These are phyloP conservation scores for Athrips mouffetella DNA, from an alignment of 2,888 invertebrate species.

Conservation along the genomic window DNA sequence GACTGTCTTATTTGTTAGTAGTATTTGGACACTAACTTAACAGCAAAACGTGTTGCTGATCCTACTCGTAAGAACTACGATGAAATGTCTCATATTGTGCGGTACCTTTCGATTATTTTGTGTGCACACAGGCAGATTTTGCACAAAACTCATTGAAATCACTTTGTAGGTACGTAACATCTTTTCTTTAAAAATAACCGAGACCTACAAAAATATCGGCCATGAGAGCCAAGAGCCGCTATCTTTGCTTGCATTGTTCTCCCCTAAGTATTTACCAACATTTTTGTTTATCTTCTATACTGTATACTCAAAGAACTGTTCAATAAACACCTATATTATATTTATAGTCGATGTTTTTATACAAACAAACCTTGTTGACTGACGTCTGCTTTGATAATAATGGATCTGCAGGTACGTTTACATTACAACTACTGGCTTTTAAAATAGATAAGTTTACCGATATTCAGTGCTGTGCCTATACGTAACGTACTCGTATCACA, in stretches of 20 bases:
- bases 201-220: conserved; percentile 20
- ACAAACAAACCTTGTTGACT: conserved; percentile 22
- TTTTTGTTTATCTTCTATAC: conserved; percentile 41
- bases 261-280: conserved; percentile 60
- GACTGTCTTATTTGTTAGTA: too few relatives aligned
- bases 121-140: too few relatives aligned
- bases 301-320: conserved; percentile 36
- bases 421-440: conserved; percentile 2
- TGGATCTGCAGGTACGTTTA: too few relatives aligned
- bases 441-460: conserved; percentile 5
- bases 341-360: conserved; percentile 31
- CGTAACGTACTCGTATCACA: too few relatives aligned
- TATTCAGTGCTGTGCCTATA: not conserved
- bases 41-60: too few relatives aligned
- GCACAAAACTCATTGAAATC: too few relatives aligned
- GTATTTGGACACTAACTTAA: too few relatives aligned
- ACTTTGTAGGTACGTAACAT: too few relatives aligned
- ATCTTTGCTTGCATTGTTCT: conserved; percentile 59
- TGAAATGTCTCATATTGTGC: too few relatives aligned
- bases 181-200: too few relatives aligned
- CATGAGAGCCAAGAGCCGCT: conserved; percentile 22
- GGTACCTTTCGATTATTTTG: too few relatives aligned
- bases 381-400: conserved; percentile 12
- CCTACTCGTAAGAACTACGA: too few relatives aligned
- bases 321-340: conserved; percentile 33